A percentile compares a stretch with the other conserved stretches of the same genome.
These are phyloP conservation scores for Uropetala carovei DNA, from an alignment of 2,888 invertebrate genomes.

Conservation along the genomic window DNA sequence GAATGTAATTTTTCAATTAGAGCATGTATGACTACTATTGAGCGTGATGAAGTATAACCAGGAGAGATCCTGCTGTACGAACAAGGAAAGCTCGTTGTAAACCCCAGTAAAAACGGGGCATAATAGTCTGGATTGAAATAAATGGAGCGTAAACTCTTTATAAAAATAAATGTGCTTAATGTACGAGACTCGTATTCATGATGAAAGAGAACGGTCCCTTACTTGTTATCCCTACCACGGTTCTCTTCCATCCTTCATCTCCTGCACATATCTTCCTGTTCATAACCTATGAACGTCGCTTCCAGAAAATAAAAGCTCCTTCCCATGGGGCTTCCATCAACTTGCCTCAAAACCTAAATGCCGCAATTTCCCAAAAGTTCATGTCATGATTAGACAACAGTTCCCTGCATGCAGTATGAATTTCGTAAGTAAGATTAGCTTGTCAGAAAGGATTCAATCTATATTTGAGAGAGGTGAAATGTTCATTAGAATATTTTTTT, in stretches of 20 bases:
- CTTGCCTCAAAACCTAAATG: neutral
- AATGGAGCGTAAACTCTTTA: constrained; percentile 52
- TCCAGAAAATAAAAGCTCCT: neutral
- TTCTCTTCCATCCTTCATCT: neutral
- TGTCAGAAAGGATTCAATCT: no score
- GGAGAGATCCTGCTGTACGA: constrained; percentile 41
- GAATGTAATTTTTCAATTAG: constrained; percentile 44
- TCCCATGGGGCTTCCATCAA: neutral
- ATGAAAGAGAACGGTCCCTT: neutral
- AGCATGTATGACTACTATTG: neutral
- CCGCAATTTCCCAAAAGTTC: neutral
- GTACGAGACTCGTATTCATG: constrained; percentile 45
- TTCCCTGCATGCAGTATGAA: no score
- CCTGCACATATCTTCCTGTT: no score
- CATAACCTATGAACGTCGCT: neutral
- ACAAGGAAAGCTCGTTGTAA: constrained; percentile 57
- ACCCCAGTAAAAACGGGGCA: constrained; percentile 1
- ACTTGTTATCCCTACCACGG: neutral
- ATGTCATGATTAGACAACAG: constrained; percentile 5
- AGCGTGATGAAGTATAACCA: neutral
- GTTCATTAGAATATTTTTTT: no score
- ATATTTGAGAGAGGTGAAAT: no score
- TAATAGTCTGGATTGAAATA: constrained; percentile 57
- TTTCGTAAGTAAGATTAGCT: no score
- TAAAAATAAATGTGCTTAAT: constrained; percentile 50